Evolutionary conservation across 1,140 invertebrate genomes (phyloP).

Genomic region (Drosophila azteca): DNA sequence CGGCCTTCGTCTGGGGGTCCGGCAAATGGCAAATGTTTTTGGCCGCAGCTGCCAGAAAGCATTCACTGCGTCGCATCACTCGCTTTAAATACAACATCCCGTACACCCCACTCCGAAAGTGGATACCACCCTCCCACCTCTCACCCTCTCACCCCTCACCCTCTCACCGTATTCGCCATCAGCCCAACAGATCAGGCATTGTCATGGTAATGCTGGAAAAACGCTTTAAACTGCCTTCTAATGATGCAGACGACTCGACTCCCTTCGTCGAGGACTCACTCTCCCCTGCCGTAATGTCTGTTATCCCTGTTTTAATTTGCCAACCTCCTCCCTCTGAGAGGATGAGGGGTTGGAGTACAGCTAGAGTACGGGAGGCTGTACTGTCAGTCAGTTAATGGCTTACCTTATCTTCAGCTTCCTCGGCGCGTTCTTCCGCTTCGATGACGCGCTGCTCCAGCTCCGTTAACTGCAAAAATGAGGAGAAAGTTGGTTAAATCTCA

Average conservation of each 20-base stretch:
- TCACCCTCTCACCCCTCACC: no score
- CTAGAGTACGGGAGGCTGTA: background rate
- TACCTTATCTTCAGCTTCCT: conserved; percentile 97
- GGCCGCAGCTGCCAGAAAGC: conserved; percentile 41
- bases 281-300: conserved; percentile 10
- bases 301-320: conserved; percentile 50
- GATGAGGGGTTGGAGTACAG: no score
- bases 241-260: conserved; percentile 32
- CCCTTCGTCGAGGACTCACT: conserved; percentile 16
- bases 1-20: background rate
- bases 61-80: no score
- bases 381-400: conserved; percentile 78
- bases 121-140: no score
- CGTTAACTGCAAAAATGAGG: conserved; percentile 89
- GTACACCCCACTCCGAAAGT: background rate
- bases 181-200: conserved; percentile 11
- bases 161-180: no score
- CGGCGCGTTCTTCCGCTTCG: conserved; percentile 94
- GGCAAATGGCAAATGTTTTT: conserved; percentile 43
- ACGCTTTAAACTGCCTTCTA: conserved; percentile 61
- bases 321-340: background rate
- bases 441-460: conserved; percentile 95
- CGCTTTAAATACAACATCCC: no score
- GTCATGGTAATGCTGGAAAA: conserved; percentile 53
- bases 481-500: conserved; percentile 23